A percentile compares a stretch with the other conserved stretches of the same genome.
These are phyloP conservation scores for Scaptomyza montana DNA, from an alignment of 1,140 invertebrate genomes.

Conservation along the genomic window DNA sequence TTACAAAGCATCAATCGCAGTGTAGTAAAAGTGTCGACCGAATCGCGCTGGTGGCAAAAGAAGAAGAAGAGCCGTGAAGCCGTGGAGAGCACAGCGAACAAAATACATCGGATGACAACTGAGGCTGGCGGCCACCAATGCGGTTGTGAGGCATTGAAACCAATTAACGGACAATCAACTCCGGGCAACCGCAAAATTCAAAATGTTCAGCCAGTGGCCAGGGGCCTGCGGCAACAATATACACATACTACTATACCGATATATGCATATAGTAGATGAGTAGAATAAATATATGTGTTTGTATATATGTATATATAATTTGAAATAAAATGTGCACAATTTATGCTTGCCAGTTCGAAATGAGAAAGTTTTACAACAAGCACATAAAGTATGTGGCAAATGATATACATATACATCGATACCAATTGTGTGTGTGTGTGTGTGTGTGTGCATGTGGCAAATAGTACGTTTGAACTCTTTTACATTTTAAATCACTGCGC, in stretches of 20 bases:
- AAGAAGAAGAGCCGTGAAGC: too few relatives aligned
- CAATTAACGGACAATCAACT: slow-evolving; percentile 78
- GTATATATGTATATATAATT: slow-evolving; percentile 10
- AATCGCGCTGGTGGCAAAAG: too few relatives aligned
- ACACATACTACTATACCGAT: background rate
- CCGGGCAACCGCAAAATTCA: slow-evolving; percentile 75
- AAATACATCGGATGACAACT: slow-evolving; percentile 41
- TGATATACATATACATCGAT: slow-evolving; percentile 9
- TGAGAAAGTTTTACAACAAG: slow-evolving; percentile 27
- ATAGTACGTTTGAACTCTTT: slow-evolving; percentile 1
- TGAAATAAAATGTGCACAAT: slow-evolving; percentile 22
- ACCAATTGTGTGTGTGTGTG: background rate
- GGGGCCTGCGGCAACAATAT: slow-evolving; percentile 4
- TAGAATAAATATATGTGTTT: slow-evolving; percentile 3
- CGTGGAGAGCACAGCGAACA: background rate
- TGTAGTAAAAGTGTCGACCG: too few relatives aligned
- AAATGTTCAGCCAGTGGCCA: slow-evolving; percentile 56
- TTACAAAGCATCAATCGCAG: too few relatives aligned
- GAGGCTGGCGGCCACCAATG: slow-evolving; percentile 10
- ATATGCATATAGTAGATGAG: slow-evolving; percentile 9
- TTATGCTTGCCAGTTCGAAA: slow-evolving; percentile 32
- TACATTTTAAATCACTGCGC: slow-evolving; percentile 9
- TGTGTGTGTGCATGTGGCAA: background rate
- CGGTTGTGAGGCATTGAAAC: slow-evolving; percentile 74
- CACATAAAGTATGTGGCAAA: slow-evolving; percentile 26